These are phyloP conservation scores for Chelon auratus DNA, from an alignment of 2,797 vertebrate species.

Conservation along the genomic window DNA sequence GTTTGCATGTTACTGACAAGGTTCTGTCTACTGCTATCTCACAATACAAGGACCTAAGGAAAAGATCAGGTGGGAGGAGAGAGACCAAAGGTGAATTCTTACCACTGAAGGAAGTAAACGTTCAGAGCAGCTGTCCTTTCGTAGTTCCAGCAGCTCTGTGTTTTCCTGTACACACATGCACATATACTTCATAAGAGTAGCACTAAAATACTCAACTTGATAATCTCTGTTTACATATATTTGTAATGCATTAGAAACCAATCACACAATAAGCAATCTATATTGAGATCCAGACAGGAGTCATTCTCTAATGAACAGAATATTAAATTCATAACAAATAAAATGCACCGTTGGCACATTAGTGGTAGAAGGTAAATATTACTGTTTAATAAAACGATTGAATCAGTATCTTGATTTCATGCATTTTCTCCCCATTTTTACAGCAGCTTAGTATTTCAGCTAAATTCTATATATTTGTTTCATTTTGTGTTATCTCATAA, in stretches of 20 bases:
- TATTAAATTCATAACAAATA: background rate
- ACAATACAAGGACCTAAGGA: background rate
- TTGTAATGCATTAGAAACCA: background rate
- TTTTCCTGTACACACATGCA: constrained; percentile 55
- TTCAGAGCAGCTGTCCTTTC: background rate
- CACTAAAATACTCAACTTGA: background rate
- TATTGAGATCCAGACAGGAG: too few species aligned
- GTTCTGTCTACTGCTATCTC: constrained; percentile 1
- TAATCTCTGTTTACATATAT: background rate
- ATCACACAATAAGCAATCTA: background rate
- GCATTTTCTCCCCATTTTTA: too few species aligned
- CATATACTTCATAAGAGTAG: background rate
- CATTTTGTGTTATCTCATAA: too few species aligned
- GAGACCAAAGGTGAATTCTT: constrained; percentile 9
- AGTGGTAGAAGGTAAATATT: too few species aligned
- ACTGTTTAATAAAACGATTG: too few species aligned
- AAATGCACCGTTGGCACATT: too few species aligned
- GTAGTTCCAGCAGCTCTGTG: constrained; percentile 42
- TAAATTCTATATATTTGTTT: too few species aligned
- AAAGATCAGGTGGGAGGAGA: background rate
- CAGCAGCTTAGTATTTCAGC: too few species aligned
- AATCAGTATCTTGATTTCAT: too few species aligned
- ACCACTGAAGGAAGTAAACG: constrained; percentile 57
- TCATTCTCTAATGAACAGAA: background rate
- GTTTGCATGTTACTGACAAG: constrained; percentile 29